These are phyloP conservation scores for Eucriotettix oculatus DNA, from an alignment of 2,888 invertebrate species.

Conservation along the genomic window DNA sequence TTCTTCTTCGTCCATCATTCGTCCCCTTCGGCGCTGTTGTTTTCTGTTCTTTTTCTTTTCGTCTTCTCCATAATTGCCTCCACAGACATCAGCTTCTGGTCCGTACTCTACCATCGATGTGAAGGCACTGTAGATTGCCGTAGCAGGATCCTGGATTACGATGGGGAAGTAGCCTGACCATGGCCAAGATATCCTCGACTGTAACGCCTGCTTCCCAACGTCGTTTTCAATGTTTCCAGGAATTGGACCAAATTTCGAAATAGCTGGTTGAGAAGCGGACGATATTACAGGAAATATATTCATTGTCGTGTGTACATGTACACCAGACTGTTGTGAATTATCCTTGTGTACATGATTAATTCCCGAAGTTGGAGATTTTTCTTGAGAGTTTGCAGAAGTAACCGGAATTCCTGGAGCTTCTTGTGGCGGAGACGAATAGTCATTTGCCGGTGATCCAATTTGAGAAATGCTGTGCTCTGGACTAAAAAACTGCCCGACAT, in stretches of 20 bases:
- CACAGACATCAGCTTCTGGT: not conserved
- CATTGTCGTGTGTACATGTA: too few species aligned
- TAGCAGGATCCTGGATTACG: not conserved
- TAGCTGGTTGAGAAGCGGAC: too few species aligned
- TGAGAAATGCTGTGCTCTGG: not conserved
- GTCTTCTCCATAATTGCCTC: not conserved
- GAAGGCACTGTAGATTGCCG: not conserved
- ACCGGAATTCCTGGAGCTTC: too few species aligned
- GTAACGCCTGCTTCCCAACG: not conserved
- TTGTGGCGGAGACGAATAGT: not conserved
- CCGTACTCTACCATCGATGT: not conserved
- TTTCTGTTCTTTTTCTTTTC: not conserved
- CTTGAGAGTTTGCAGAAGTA: too few species aligned
- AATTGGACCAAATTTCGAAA: too few species aligned
- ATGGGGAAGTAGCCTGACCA: not conserved
- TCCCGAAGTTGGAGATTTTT: too few species aligned
- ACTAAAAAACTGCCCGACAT: not conserved
- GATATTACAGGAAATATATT: too few species aligned
- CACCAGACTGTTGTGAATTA: too few species aligned
- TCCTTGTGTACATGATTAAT: too few species aligned
- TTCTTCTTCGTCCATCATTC: too few species aligned
- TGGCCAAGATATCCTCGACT: not conserved
- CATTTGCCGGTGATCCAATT: not conserved
- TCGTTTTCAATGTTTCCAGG: too few species aligned
- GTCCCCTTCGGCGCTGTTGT: too few species aligned